phyloP scores from a whole-genome alignment of 2,113 vertebrate genomes.

The Lycaon pictus region DNA sequence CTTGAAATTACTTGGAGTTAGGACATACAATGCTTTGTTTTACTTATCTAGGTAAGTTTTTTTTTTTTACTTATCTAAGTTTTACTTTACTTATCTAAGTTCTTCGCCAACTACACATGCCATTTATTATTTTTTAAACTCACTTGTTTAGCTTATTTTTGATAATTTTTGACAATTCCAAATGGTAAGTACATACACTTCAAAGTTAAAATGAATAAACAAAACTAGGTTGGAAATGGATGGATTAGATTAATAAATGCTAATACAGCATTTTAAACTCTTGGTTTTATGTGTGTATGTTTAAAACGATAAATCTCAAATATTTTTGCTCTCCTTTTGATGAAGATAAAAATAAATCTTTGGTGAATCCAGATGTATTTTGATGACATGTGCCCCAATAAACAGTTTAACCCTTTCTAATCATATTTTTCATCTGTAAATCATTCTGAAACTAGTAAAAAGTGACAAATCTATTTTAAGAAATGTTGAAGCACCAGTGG shows the following conservation, averaged over 20 bases:
- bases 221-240: neutral
- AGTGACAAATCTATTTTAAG: neutral
- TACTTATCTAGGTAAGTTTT: neutral
- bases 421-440: neutral
- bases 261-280: neutral
- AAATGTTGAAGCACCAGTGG: neutral
- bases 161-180: neutral
- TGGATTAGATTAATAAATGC: neutral
- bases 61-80: neutral
- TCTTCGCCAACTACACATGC: neutral
- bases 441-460: neutral
- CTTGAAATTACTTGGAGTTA: neutral
- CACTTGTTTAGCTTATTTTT: neutral
- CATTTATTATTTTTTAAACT: slow-evolving; percentile 30
- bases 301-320: slow-evolving; percentile 24
- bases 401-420: neutral
- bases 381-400: neutral
- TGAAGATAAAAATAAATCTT: slow-evolving; percentile 9
- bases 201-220: neutral
- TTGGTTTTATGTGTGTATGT: neutral
- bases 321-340: neutral
- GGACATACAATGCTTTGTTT: neutral
- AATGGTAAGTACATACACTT: neutral
- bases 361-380: slow-evolving; percentile 4
- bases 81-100: neutral